Conservation (phyloP, 2,113 vertebrate species). For the Scopus umbretta region DNA sequence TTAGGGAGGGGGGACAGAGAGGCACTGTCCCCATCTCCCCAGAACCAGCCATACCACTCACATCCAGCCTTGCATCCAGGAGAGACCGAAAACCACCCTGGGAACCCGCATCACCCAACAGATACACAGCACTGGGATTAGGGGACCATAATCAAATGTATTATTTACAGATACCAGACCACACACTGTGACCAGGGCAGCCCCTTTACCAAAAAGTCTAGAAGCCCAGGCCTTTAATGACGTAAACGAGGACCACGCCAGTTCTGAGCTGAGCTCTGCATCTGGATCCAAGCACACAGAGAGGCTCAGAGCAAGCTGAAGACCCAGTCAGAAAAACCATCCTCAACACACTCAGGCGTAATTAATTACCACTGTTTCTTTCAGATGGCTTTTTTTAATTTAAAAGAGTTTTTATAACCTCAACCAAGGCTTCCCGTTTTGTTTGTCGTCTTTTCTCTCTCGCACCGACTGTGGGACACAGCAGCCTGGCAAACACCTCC, state of each 20-base stretch:
- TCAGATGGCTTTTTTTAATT: not conserved
- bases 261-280: not conserved
- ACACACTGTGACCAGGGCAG: not conserved
- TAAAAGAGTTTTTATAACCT: not conserved
- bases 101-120: not conserved
- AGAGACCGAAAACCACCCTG: not conserved
- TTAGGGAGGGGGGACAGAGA: not conserved
- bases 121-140: not conserved
- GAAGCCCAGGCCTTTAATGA: not conserved
- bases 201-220: not conserved
- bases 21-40: not conserved
- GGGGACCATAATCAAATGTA: not conserved
- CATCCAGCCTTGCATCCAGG: not conserved
- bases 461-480: not conserved
- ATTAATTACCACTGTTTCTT: not conserved
- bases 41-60: not conserved
- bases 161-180: not conserved
- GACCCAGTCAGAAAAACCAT: not conserved
- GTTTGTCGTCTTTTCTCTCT: not conserved
- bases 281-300: not conserved
- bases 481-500: not conserved
- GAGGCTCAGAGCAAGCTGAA: not conserved
- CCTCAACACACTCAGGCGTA: not conserved
- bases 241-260: fast-evolving
- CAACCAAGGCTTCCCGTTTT: not conserved